Evolutionary conservation across 2,888 invertebrate species (phyloP).

Genomic region (Sinodicranocentrus sp.): DNA sequence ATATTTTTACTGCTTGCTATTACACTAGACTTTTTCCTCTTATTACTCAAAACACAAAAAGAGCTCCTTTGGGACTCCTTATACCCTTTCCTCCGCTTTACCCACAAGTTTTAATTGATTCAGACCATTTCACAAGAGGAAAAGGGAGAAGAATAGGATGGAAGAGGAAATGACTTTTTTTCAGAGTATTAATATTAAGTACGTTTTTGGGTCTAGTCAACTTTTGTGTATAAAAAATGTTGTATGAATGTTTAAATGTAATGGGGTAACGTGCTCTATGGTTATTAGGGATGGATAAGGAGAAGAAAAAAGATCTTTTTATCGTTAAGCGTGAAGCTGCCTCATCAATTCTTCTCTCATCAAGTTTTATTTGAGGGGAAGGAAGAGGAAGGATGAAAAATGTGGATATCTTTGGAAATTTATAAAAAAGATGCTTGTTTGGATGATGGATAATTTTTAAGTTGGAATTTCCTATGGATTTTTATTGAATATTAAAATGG

Average conservation of each 20-base stretch:
- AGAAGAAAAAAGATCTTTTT: not conserved
- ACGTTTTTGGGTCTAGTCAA: conserved; percentile 10
- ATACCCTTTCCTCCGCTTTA: conserved; percentile 63
- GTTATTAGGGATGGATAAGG: not conserved
- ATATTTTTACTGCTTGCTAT: conserved; percentile 40
- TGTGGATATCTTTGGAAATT: too few relatives aligned
- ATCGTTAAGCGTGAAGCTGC: too few relatives aligned
- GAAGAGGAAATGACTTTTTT: conserved; percentile 23
- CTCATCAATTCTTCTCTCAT: too few relatives aligned
- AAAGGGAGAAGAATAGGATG: not conserved
- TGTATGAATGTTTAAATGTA: not conserved
- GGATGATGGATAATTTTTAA: too few relatives aligned
- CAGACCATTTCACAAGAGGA: conserved; percentile 60
- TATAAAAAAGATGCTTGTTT: too few relatives aligned
- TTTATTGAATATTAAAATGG: too few relatives aligned
- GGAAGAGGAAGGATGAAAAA: too few relatives aligned
- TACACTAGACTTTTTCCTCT: too few relatives aligned
- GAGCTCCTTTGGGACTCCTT: conserved; percentile 75
- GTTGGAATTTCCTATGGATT: too few relatives aligned
- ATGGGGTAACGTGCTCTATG: not conserved
- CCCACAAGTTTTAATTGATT: conserved; percentile 76
- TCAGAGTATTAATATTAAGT: conserved; percentile 24
- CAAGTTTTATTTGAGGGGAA: too few relatives aligned
- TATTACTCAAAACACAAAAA: conserved; percentile 76
- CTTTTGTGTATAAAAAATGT: not conserved